These are phyloP conservation scores for Coracias cyanogaster DNA, from an alignment of 2,797 vertebrate genomes.

Conservation along the genomic window DNA sequence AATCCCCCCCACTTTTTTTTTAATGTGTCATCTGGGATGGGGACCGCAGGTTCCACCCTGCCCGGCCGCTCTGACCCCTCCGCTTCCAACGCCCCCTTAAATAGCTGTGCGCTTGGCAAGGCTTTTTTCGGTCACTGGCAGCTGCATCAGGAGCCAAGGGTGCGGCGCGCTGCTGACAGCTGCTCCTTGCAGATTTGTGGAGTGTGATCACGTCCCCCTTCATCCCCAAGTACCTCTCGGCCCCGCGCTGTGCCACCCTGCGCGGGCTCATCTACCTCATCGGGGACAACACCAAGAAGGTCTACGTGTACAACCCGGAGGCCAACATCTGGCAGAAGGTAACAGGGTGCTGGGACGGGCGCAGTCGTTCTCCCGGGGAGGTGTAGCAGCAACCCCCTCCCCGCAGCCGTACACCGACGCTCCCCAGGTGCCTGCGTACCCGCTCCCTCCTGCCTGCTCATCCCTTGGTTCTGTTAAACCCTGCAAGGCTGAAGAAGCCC, in stretches of 20 bases:
- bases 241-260: conserved; percentile 89
- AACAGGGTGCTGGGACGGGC: not conserved
- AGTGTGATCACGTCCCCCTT: conserved; percentile 91
- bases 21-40: not conserved
- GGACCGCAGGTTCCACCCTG: fast-evolving
- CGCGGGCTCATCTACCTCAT: conserved; percentile 91
- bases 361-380: fast-evolving
- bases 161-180: not conserved
- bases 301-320: conserved; percentile 88
- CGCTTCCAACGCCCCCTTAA: not conserved
- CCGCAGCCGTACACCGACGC: not conserved
- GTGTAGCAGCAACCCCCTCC: not conserved
- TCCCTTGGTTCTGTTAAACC: not conserved
- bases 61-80: not conserved
- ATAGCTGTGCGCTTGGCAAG: not conserved
- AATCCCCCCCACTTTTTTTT: not conserved
- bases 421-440: not conserved
- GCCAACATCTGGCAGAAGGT: conserved; percentile 98
- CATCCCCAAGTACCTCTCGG: conserved; percentile 96
- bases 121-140: not conserved
- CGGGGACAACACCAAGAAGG: conserved; percentile 98
- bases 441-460: not conserved
- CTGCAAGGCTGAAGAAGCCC: not conserved
- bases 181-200: conserved; percentile 86
- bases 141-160: not conserved